Base-by-base conservation (phyloP, 2,888 invertebrate genomes). In the Diaperis boleti region DNA sequence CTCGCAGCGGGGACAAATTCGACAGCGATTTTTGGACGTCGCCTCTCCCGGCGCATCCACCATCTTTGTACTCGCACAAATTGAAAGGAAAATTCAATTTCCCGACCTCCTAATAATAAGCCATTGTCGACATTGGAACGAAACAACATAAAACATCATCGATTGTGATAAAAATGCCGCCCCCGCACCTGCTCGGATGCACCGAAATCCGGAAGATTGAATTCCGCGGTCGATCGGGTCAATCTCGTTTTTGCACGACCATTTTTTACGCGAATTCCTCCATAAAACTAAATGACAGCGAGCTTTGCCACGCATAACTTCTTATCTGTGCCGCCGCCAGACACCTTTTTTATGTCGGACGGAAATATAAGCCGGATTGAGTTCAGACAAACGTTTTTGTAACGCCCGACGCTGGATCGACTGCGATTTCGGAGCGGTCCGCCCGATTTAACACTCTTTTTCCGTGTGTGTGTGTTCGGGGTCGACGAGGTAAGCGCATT, bases 201-300 rank as follows among this genome's bases (percentile, higher is more conserved):
- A 52, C 20, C 52, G 85, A 20, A 52, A 35, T 52, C 52, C 39
- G 85, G 86, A 85, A 87, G 86, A 87, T 87, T 87, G 86, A 87
- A 87, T 87, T 86, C 86, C 84, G 85, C 84, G 86, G 86, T 86
- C 85, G 86, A 86, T 86, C 86, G 86, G 85, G 83, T 85, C 85
- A 85, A 86, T 86, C 75, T 78, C 77, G 74, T 73, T 71, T 68
- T 67, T 75, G 72, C 73, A 70, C 72, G 68, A 72, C 72, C 72
- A 75, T 77, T 77, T 79, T 78, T 78, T 78, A 72, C 71, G 72
- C 67, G 74, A 74, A 76, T 75, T 74, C 74, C 74, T 76, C 73
- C 73, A 77, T 75, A 76, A 76, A 78, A 77, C 73, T 73, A 75
- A 76, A 76, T 76, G 76, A 74, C 76, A 74, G 70, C 67, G 68